A percentile compares a stretch with the other conserved stretches of the same genome.
Conservation (phyloP, 1,140 invertebrate genomes). For the Euborellia annulipes region DNA sequence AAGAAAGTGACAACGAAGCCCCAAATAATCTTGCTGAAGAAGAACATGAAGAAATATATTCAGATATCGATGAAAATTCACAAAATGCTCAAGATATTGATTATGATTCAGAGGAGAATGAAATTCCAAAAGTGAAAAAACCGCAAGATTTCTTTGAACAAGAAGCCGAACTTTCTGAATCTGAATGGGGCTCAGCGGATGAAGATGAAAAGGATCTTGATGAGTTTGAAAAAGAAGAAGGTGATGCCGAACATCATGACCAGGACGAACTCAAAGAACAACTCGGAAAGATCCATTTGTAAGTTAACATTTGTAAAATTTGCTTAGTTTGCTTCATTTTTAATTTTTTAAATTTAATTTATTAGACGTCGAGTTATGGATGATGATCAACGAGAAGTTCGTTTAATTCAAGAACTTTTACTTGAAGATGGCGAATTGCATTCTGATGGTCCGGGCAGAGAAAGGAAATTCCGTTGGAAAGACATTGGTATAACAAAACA, state of each 20-base stretch:
- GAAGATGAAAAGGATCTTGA: conserved; percentile 60
- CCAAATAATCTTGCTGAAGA: too few species aligned
- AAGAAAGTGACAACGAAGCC: too few species aligned
- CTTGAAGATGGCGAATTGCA: conserved; percentile 78
- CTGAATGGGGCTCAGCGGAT: conserved; percentile 59
- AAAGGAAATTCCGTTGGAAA: conserved; percentile 66
- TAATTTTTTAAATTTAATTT: conserved; percentile 5
- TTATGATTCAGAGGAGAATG: conserved; percentile 66
- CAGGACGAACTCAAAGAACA: conserved; percentile 43
- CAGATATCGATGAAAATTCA: conserved; percentile 21
- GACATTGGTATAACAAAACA: conserved; percentile 63
- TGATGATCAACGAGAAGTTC: conserved; percentile 63
- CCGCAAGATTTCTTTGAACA: conserved; percentile 67
- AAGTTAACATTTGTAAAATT: too few species aligned
- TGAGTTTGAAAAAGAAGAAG: conserved; percentile 52
- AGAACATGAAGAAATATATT: too few species aligned
- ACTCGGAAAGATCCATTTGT: conserved; percentile 54
- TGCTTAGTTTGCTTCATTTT: too few species aligned
- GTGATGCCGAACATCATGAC: conserved; percentile 59
- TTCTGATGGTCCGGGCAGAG: conserved; percentile 45
- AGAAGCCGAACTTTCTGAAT: conserved; percentile 75
- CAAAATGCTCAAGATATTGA: conserved; percentile 11
- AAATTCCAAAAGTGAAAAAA: too few species aligned
- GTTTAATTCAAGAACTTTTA: conserved; percentile 60
- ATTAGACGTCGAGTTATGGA: conserved; percentile 54